Percentiles rank a stretch among this genome's conserved stretches.
Conservation (phyloP, 1,140 invertebrate species). For the roundworm (Caenorhabditis elegans) region WBcel235 BX284603.4:6940001-6940500, state of each 20-base stretch:
- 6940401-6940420: slow-evolving; percentile 90
- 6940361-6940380: slow-evolving; percentile 90
- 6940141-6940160: slow-evolving; percentile 75
- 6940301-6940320: slow-evolving; percentile 97
- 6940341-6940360: slow-evolving; percentile 88
- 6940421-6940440: too few species aligned
- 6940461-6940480: slow-evolving; percentile 86
- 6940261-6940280: slow-evolving; percentile 79
- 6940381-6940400: slow-evolving; percentile 96
- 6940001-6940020: too few species aligned
- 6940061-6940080: too few species aligned
- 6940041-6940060: too few species aligned
- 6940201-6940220: slow-evolving; percentile 99
- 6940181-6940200: slow-evolving; percentile 84
- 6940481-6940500: slow-evolving; percentile 93
- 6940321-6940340: slow-evolving; percentile 98
- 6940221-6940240: slow-evolving; percentile 99
- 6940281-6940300: slow-evolving; percentile 98
- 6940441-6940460: too few species aligned
- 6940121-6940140: slow-evolving; percentile 50
- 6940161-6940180: slow-evolving; percentile 98
- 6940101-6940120: too few species aligned
- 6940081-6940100: too few species aligned
- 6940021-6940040: too few species aligned
- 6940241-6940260: slow-evolving; percentile 97